Base-by-base conservation (phyloP, 2,113 vertebrate genomes). In the Meleagris gallopavo region DNA sequence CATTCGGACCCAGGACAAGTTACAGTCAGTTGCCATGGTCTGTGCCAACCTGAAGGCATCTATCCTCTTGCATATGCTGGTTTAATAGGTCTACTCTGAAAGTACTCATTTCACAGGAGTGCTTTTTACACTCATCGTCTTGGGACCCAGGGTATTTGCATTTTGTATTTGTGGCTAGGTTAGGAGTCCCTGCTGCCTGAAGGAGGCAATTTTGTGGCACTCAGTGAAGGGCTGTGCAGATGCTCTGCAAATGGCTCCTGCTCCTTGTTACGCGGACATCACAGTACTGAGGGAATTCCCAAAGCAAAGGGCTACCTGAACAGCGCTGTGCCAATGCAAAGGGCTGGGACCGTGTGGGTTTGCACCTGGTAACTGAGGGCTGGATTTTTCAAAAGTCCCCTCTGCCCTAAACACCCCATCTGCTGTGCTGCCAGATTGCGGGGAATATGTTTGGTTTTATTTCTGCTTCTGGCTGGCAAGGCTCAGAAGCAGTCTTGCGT, bases 391-490 rank as follows among this genome's bases (percentile, higher is more conserved):
- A 65, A 62, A 86, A 86, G 19, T 41, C 45, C 84, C 27, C 57
- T 82, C 52, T 13, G 67, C n/a, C 13, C 61, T 2, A 1, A 76
- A 40, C 36, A 32, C 55, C 67, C 75, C 22, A 1, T 20, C 81
- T 82, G 60, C 87, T 62, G 57, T 32, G 54, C 66, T 65, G 32
- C 34, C 46, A 21, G 34, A 74, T 86, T 71, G 41, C 50, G 72
- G 80, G 79, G 64, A 74, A 46, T 82, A 24, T 79, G 66, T 84
- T 94, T 90, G 46, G 58, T 96, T 92, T 94, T 58, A 80, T 78
- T 90, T 57, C 36, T 4, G 75, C 65, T 81, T 72, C 79, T 78
- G 84, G 72, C 82, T 86, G 94, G 85, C 77, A 87, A 41, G 48
- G 66, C 84, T 88, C 52, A 88, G 78, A 94, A 95, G 64, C 79